phyloP scores from a whole-genome alignment of 2,113 vertebrate genomes.

The Ictalurus furcatus region DNA sequence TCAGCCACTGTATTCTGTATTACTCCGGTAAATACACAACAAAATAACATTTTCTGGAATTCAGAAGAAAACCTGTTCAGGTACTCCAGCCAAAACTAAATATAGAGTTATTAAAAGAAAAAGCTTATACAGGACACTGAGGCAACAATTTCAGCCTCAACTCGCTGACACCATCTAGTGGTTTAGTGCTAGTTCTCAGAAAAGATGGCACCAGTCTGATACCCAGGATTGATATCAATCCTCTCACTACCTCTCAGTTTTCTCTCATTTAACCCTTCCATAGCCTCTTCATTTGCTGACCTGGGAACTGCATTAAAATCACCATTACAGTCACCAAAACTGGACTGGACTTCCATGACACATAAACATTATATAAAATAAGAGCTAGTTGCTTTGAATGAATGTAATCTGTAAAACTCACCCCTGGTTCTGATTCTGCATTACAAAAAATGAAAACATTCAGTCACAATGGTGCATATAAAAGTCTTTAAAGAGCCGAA shows the following conservation, averaged over 20 bases:
- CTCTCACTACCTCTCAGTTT: too few species aligned
- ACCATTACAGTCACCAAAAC: background rate
- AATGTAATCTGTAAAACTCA: background rate
- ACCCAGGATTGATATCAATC: background rate
- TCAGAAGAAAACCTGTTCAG: background rate
- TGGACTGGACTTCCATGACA: background rate
- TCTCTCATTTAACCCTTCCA: too few species aligned
- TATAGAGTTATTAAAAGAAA: background rate
- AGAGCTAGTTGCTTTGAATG: background rate
- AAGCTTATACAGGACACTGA: background rate
- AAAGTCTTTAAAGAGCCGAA: background rate
- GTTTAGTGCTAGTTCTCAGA: background rate
- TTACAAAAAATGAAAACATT: too few species aligned
- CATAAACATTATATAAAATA: background rate
- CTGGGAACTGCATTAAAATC: too few species aligned
- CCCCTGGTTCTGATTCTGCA: background rate
- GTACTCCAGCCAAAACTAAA: background rate
- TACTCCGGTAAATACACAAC: background rate
- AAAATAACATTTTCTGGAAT: background rate
- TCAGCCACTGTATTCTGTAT: background rate
- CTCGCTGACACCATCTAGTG: background rate
- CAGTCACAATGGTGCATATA: too few species aligned
- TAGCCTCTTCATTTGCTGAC: too few species aligned
- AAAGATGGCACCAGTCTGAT: background rate
- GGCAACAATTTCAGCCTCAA: background rate